Conservation (phyloP, 37 sponge, comb jelly and placozoan species). For the Halichondria panicea region DNA sequence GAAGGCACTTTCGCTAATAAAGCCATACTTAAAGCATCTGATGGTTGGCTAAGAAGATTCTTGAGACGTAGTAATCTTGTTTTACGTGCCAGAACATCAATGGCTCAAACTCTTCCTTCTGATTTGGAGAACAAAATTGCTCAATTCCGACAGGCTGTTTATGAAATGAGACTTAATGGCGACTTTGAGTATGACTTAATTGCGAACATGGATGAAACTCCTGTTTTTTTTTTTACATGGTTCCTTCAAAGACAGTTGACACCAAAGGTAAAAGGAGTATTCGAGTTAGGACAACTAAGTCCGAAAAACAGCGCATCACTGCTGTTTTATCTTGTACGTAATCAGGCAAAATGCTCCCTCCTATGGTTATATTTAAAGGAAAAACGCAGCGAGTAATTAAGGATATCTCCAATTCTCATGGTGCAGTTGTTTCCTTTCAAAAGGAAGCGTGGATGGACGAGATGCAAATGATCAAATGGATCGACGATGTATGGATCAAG, state of each 20-base stretch:
- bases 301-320: slow-evolving; percentile 7
- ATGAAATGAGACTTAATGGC: not conserved
- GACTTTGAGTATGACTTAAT: slow-evolving; percentile 3
- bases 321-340: slow-evolving; percentile 16
- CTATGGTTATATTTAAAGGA: slow-evolving; percentile 26
- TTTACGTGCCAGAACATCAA: slow-evolving; percentile 1
- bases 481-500: slow-evolving; percentile 2
- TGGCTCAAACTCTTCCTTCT: not conserved
- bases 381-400: not conserved
- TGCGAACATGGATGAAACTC: slow-evolving; percentile 27
- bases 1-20: too few relatives aligned
- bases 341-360: slow-evolving; percentile 40
- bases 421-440: slow-evolving; percentile 3
- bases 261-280: not conserved
- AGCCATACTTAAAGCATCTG: slow-evolving; percentile 32
- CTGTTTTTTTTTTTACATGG: slow-evolving; percentile 29
- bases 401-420: not conserved
- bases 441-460: slow-evolving; percentile 19
- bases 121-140: not conserved
- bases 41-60: slow-evolving; percentile 22
- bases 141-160: not conserved
- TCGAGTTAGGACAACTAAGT: slow-evolving; percentile 7
- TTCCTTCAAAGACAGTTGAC: slow-evolving; percentile 6
- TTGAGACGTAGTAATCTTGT: not conserved
- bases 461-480: slow-evolving; percentile 24